phyloP scores from a whole-genome alignment of 2,113 vertebrate genomes.

The Nothobranchius kuhntae region DNA sequence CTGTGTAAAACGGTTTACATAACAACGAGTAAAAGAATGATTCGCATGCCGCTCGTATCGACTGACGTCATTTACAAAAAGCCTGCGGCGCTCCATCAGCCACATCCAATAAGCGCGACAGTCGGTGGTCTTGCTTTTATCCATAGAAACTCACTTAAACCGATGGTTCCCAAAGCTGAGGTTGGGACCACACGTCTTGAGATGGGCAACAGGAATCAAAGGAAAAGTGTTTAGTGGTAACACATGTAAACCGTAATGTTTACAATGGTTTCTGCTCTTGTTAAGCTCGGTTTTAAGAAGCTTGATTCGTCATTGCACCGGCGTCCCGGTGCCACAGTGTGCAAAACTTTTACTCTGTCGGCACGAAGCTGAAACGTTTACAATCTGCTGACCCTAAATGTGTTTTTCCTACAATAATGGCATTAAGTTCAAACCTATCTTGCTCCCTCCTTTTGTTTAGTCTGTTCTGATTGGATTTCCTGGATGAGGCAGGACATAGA shows the following conservation, averaged over 20 bases:
- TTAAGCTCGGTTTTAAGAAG: background rate
- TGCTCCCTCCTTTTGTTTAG: conserved; percentile 10
- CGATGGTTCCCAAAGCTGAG: background rate
- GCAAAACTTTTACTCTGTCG: background rate
- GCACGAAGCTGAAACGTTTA: background rate
- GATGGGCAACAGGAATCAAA: background rate
- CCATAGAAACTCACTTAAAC: background rate
- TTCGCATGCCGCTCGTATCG: conserved; percentile 6
- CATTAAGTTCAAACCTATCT: background rate
- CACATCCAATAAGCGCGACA: conserved; percentile 16
- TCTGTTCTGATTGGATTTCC: conserved; percentile 2
- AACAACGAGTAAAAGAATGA: conserved; percentile 48
- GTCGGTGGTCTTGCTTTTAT: conserved; percentile 13
- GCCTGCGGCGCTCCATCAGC: conserved; percentile 3
- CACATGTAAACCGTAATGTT: no score
- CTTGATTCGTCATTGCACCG: no score
- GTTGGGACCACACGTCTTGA: background rate
- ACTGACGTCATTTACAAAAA: conserved; percentile 28
- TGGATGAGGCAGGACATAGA: conserved; percentile 17
- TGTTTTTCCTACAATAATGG: background rate
- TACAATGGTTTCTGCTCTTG: no score
- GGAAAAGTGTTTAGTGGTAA: no score
- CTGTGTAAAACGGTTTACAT: conserved; percentile 57
- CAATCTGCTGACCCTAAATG: background rate
- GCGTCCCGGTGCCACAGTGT: no score